phyloP scores from a whole-genome alignment of 2,888 invertebrate genomes.

The Gerris lacustris region DNA sequence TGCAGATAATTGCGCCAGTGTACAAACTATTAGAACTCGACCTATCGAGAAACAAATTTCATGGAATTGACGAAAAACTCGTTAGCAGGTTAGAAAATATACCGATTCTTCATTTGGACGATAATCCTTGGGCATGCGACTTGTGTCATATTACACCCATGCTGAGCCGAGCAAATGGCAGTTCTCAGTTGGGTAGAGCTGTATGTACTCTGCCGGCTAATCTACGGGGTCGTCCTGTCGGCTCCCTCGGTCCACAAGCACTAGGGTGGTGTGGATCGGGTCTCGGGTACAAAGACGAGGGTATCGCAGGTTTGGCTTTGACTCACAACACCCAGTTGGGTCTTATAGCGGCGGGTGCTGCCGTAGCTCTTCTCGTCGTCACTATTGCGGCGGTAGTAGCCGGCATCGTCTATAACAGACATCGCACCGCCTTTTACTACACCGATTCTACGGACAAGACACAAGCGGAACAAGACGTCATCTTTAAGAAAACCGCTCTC shows the following conservation, averaged over 20 bases:
- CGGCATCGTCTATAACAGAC: conserved; percentile 53
- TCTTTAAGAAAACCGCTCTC: conserved; percentile 35
- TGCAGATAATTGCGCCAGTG: conserved; percentile 45
- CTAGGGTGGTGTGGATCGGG: conserved; percentile 42
- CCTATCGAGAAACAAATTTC: conserved; percentile 58
- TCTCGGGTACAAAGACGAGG: conserved; percentile 43
- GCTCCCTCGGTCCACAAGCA: conserved; percentile 36
- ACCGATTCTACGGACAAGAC: conserved; percentile 59
- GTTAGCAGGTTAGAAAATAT: conserved; percentile 48
- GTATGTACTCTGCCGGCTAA: conserved; percentile 45
- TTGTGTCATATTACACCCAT: conserved; percentile 49
- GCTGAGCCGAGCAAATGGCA: conserved; percentile 45
- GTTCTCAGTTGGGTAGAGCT: conserved; percentile 40
- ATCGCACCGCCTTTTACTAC: conserved; percentile 61
- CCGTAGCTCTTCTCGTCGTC: conserved; percentile 43
- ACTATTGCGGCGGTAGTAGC: conserved; percentile 40
- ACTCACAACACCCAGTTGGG: conserved; percentile 30
- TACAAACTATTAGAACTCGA: conserved; percentile 52
- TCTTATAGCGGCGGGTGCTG: conserved; percentile 39
- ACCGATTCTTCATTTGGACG: conserved; percentile 41
- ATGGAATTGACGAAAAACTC: conserved; percentile 47
- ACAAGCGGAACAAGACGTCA: conserved; percentile 37
- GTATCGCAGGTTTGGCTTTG: conserved; percentile 34
- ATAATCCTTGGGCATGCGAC: conserved; percentile 57
- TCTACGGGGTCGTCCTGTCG: conserved; percentile 41